Base-by-base conservation (phyloP, 2,797 vertebrate species). In the Gallinago stenura region DNA sequence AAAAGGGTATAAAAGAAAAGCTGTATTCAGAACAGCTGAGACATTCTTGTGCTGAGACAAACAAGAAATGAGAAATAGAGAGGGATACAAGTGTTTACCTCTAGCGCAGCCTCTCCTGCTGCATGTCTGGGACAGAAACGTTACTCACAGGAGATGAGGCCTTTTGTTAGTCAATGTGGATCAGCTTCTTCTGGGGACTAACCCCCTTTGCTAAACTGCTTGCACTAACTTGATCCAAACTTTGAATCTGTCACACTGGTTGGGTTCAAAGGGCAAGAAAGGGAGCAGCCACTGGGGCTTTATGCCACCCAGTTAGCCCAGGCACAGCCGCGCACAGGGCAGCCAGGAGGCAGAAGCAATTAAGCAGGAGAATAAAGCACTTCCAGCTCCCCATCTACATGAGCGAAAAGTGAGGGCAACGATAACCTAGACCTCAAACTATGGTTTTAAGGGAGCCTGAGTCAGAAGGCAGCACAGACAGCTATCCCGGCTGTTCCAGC, bases 261-360 rank as follows among this genome's bases (percentile, higher is more conserved):
- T 54, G 43, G 41, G 33, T 35, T 46, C 57, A 62, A 16, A 16
- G 62, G 37, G 31, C 12, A 77, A 28, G 39, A 73, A 46, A 7
- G 26, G 33, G 37, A 91, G 45, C 31, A 37, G 78, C 30, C 21
- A 7, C 25, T 2, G 43, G 37, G 35, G 33, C 14, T 91, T 14
- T 39, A 43, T 48, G 66, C n/a, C 39, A 41, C 54, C 7, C 3
- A 0, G 15, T n/a, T 12, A 61, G 60, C 28, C 58, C 39, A 17
- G 37, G n/a, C 15, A 50, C 45, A 24, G 66, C 41, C 8, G 0
- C 0, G 0, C 33, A 30, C 5, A 0, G 10, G 65, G 85, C 66
- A 61, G 75, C 71, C 65, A 37, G 54, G 53, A 76, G 50, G 54
- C 56, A 77, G 66, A 39, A 33, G 53, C 54, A 57, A 50, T 21